Conservation (phyloP, 1,140 invertebrate genomes). For the Holotrichia oblita region DNA sequence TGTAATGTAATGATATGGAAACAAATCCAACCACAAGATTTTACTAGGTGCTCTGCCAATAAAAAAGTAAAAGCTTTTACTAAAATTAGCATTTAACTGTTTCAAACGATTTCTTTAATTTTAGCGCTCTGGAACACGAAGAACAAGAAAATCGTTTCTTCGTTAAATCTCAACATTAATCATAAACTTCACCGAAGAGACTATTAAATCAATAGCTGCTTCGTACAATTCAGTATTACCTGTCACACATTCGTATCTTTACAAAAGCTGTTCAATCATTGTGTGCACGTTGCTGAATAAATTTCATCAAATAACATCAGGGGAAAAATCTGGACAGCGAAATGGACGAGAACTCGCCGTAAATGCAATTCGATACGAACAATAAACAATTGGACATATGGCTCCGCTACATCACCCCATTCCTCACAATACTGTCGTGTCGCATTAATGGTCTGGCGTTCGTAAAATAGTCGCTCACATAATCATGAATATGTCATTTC, state of each 20-base stretch:
- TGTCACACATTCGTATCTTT: neutral
- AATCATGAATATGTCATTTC: neutral
- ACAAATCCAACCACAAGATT: no score
- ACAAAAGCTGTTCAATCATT: neutral
- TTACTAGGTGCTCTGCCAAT: no score
- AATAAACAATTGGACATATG: conserved; percentile 2
- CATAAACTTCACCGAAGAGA: no score
- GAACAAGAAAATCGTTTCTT: no score
- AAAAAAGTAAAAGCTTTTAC: no score
- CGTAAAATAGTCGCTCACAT: neutral
- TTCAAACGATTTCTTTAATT: no score
- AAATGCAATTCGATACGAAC: conserved; percentile 8
- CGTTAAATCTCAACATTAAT: no score
- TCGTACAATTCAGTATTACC: neutral
- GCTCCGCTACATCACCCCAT: neutral
- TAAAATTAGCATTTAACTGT: no score
- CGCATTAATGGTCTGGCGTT: neutral
- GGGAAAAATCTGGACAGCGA: neutral
- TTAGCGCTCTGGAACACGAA: no score
- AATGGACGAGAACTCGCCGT: neutral
- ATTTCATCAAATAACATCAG: neutral
- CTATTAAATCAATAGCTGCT: neutral
- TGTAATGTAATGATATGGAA: no score
- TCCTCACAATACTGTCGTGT: neutral
- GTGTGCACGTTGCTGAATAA: neutral